A percentile compares a stretch with the other conserved stretches of the same genome.
phyloP scores from a whole-genome alignment of 2,113 vertebrate genomes.

The Peromyscus polionotus region DNA sequence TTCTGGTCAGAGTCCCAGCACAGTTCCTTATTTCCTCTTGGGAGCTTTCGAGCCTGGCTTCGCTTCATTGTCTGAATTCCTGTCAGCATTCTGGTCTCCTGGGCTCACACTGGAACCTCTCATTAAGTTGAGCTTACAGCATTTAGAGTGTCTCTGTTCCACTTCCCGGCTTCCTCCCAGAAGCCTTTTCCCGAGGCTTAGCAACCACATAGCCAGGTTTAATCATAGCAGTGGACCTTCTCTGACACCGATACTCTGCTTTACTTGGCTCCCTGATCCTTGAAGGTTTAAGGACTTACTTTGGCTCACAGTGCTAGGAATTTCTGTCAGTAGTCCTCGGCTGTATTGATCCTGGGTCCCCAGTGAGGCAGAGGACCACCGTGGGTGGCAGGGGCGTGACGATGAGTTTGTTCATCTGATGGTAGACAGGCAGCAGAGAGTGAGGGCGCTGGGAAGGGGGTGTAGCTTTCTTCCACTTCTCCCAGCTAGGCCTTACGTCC shows the following conservation, averaged over 20 bases:
- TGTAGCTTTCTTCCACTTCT: no score
- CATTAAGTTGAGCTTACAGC: not conserved
- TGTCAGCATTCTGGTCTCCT: not conserved
- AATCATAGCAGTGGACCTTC: not conserved
- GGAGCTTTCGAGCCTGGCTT: not conserved
- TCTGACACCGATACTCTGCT: not conserved
- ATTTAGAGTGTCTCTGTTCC: not conserved
- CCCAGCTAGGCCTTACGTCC: not conserved
- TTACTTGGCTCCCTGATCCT: not conserved
- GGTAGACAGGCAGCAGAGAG: not conserved
- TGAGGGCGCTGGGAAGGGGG: not conserved
- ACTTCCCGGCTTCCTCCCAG: not conserved
- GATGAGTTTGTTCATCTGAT: not conserved
- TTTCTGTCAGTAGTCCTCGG: not conserved
- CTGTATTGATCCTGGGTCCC: not conserved
- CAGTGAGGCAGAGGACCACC: not conserved
- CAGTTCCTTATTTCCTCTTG: not conserved
- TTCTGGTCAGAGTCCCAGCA: not conserved
- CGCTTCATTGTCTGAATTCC: not conserved
- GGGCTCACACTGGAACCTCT: not conserved
- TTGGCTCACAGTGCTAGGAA: not conserved
- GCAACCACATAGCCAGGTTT: not conserved
- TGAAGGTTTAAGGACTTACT: not conserved
- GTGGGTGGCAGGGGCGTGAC: not conserved
- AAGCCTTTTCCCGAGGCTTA: not conserved